Conservation (phyloP, 2,888 invertebrate genomes). For the Erebia epiphron region DNA sequence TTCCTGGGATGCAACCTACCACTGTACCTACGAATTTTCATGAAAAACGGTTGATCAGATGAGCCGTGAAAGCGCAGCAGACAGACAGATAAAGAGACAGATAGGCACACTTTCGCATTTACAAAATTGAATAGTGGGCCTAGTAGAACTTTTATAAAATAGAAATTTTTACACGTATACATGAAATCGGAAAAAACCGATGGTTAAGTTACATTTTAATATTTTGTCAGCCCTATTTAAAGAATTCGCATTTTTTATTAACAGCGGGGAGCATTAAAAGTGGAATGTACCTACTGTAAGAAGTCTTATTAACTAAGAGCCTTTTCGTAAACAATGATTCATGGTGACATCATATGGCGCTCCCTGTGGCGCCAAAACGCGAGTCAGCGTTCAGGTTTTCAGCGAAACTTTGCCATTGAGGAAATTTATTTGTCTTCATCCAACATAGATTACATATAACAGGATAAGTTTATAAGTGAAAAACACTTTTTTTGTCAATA, state of each 20-base stretch:
- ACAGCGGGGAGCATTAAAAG: slow-evolving; percentile 15
- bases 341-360: slow-evolving; percentile 38
- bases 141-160: too few relatives aligned
- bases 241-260: slow-evolving; percentile 5
- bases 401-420: slow-evolving; percentile 25
- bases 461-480: slow-evolving; percentile 15
- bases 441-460: slow-evolving; percentile 6
- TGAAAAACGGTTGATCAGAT: too few relatives aligned
- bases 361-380: slow-evolving; percentile 30
- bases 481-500: slow-evolving; percentile 4
- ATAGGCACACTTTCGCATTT: too few relatives aligned
- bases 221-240: neutral
- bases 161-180: too few relatives aligned
- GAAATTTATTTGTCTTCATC: slow-evolving; percentile 28
- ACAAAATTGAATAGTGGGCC: too few relatives aligned
- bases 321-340: slow-evolving; percentile 38
- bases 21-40: too few relatives aligned
- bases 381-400: slow-evolving; percentile 25
- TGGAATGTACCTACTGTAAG: slow-evolving; percentile 13
- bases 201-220: neutral
- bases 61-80: too few relatives aligned
- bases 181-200: too few relatives aligned
- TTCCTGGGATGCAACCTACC: too few relatives aligned
- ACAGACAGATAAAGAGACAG: too few relatives aligned
- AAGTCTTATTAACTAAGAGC: slow-evolving; percentile 34